Conservation (phyloP, 2,797 vertebrate species). For the Aselliscus stoliczkanus region DNA sequence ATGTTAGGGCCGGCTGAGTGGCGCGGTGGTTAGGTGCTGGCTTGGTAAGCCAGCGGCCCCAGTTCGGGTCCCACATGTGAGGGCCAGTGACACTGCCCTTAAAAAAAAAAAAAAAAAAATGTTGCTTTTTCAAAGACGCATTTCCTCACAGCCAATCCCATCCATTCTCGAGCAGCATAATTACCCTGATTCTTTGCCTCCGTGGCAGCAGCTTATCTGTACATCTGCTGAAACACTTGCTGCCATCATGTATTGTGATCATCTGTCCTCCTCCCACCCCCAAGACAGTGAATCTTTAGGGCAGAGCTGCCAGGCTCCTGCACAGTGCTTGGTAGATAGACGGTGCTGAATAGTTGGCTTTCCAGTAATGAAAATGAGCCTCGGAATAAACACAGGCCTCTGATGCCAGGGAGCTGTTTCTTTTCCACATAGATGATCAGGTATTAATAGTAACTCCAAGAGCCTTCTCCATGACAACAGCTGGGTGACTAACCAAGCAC, state of each 20-base stretch:
- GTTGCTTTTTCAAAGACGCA: neutral
- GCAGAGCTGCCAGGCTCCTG: neutral
- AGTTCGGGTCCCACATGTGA: too few relatives aligned
- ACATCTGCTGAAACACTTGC: neutral
- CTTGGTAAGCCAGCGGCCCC: too few relatives aligned
- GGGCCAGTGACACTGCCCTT: too few relatives aligned
- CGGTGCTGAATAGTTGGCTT: neutral
- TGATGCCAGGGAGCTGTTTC: neutral
- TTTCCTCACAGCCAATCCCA: neutral
- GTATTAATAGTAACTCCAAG: neutral
- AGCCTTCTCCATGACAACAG: constrained; percentile 46
- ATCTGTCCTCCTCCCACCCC: neutral
- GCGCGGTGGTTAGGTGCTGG: too few relatives aligned
- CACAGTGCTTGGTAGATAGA: rapidly evolving
- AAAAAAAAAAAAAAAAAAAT: too few relatives aligned
- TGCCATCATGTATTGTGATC: neutral
- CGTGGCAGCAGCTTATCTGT: neutral
- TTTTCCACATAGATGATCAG: neutral
- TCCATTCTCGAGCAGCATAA: neutral
- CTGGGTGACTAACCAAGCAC: neutral
- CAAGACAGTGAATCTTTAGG: neutral
- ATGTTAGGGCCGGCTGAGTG: too few relatives aligned
- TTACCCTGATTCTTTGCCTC: neutral
- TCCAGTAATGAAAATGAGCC: neutral
- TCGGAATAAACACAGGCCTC: neutral